Conservation (phyloP, 2,797 vertebrate genomes). For the Pantherophis vulpinus region DNA sequence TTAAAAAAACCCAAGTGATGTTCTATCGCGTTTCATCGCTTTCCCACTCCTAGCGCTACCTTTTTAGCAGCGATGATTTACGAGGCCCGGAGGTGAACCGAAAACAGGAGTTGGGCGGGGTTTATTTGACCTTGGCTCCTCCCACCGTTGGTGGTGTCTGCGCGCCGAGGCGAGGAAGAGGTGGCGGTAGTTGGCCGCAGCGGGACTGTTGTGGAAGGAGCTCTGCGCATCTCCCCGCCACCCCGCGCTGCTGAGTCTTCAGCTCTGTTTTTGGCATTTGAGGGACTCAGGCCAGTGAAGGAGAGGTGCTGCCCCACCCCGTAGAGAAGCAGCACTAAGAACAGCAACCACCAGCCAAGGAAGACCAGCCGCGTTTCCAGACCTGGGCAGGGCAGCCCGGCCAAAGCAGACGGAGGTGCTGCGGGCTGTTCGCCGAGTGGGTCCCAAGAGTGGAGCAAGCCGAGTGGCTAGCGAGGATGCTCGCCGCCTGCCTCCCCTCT, state of each 20-base stretch:
- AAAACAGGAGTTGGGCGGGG: background rate
- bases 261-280: background rate
- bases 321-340: background rate
- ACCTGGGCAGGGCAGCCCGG: background rate
- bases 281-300: background rate
- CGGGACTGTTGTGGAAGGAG: slow-evolving; percentile 15
- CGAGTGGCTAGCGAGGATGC: background rate
- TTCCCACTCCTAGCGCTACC: background rate
- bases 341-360: background rate
- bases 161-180: slow-evolving; percentile 13
- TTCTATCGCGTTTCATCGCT: too few relatives aligned
- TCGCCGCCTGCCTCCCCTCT: background rate
- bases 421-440: background rate
- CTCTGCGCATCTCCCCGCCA: background rate
- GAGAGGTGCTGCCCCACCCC: background rate
- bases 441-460: background rate
- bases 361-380: background rate
- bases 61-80: background rate
- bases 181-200: slow-evolving; percentile 2
- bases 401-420: background rate
- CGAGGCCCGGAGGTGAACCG: background rate
- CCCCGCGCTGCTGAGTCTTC: background rate
- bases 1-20: background rate
- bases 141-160: slow-evolving; percentile 6
- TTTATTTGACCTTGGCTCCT: slow-evolving; percentile 1